phyloP scores from a whole-genome alignment of 2,888 invertebrate species.

The Pyrocoelia pectoralis region DNA sequence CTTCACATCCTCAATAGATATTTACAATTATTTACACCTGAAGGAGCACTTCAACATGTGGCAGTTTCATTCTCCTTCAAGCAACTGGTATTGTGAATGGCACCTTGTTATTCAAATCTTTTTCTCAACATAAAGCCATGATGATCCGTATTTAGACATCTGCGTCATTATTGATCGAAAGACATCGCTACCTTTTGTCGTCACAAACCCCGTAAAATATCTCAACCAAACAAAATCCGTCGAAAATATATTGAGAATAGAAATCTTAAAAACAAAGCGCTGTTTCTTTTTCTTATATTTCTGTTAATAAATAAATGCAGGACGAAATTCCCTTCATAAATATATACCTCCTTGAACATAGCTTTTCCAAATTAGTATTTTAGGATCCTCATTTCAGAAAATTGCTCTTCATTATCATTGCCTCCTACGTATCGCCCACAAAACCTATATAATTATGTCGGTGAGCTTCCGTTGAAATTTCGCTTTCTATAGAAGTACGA shows the following conservation, averaged over 20 bases:
- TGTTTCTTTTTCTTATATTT: too few species aligned
- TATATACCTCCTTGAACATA: background rate
- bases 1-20: too few species aligned
- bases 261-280: background rate
- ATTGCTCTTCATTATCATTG: background rate
- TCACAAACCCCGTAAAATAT: background rate
- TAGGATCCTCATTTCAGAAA: background rate
- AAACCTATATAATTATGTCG: background rate
- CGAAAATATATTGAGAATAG: background rate
- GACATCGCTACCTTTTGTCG: background rate
- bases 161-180: slow-evolving; percentile 1
- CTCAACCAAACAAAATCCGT: background rate
- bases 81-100: background rate
- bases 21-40: too few species aligned
- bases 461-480: background rate
- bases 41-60: too few species aligned
- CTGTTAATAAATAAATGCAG: too few species aligned
- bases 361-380: background rate
- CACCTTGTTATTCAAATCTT: background rate
- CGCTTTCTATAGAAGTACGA: too few species aligned
- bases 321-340: too few species aligned
- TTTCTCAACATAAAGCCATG: background rate
- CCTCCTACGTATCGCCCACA: background rate
- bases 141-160: slow-evolving; percentile 1
- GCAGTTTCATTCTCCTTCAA: too few species aligned